These are phyloP conservation scores for Potamarius usumacintae DNA, from an alignment of 2,113 vertebrate genomes.

Conservation along the genomic window DNA sequence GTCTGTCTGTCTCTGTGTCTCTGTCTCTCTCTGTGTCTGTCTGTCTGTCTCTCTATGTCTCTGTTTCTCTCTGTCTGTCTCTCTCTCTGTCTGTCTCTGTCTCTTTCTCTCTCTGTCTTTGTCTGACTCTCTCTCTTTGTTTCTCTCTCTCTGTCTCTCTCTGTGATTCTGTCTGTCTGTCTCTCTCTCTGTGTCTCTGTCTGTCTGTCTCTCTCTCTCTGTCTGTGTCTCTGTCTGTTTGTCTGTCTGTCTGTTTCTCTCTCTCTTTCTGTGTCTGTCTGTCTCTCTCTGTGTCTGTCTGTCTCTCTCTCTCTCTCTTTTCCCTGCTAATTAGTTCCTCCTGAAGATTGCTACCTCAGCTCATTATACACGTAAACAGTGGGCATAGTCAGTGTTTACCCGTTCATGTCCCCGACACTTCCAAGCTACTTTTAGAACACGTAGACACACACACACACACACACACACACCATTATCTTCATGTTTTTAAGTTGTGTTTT, in stretches of 20 bases:
- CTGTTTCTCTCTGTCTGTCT: neutral
- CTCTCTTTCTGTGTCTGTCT: neutral
- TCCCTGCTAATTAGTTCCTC: neutral
- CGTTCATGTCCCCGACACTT: conserved; percentile 30
- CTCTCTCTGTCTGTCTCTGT: neutral
- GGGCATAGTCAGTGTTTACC: conserved; percentile 27
- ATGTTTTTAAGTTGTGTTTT: neutral
- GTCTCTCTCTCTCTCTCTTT: neutral
- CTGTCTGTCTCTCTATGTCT: neutral
- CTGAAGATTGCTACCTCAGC: conserved; percentile 31
- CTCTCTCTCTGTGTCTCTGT: neutral
- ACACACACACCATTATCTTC: neutral
- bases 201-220: neutral
- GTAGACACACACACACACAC: neutral
- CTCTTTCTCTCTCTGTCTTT: neutral
- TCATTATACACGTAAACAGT: conserved; percentile 47
- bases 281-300: neutral
- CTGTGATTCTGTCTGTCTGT: no score
- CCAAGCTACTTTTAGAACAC: conserved; percentile 27
- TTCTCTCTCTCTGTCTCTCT: neutral
- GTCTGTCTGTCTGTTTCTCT: neutral
- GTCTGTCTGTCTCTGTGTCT: neutral
- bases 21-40: neutral
- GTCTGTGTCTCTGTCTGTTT: neutral
- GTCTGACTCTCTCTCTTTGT: neutral